A percentile compares a stretch with the other conserved stretches of the same genome.
Evolutionary conservation across 2,888 invertebrate species (phyloP).

Genomic region (Drosophila helvetica): DNA sequence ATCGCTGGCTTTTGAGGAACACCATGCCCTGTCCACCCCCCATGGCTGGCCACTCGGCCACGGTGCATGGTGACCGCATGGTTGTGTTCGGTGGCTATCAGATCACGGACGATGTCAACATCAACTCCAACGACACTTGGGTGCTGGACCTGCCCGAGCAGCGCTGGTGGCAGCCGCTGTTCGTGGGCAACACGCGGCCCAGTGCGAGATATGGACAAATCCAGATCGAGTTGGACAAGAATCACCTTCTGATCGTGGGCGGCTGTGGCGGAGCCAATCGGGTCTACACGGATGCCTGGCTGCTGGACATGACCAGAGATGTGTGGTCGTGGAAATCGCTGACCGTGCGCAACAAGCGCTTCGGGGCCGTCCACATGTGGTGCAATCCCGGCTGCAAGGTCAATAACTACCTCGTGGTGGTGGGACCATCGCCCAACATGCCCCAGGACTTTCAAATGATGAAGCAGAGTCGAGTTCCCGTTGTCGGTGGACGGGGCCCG

Average conservation of each 20-base stretch:
- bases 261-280: slow-evolving; percentile 95
- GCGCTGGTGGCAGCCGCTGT: slow-evolving; percentile 91
- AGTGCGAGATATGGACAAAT: slow-evolving; percentile 96
- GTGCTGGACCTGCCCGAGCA: slow-evolving; percentile 91
- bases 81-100: slow-evolving; percentile 91
- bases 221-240: slow-evolving; percentile 91
- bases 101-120: slow-evolving; percentile 84
- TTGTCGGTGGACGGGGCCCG: slow-evolving; percentile 67
- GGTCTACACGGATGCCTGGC: slow-evolving; percentile 95
- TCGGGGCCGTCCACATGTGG: slow-evolving; percentile 95
- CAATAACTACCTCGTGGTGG: slow-evolving; percentile 90
- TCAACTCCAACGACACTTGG: slow-evolving; percentile 93
- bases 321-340: slow-evolving; percentile 91
- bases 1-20: slow-evolving; percentile 88
- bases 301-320: slow-evolving; percentile 89
- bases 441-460: slow-evolving; percentile 83
- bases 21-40: slow-evolving; percentile 79
- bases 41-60: slow-evolving; percentile 96
- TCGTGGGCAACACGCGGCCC: slow-evolving; percentile 87
- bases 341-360: slow-evolving; percentile 90
- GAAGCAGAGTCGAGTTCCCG: slow-evolving; percentile 81
- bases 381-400: slow-evolving; percentile 94
- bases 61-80: slow-evolving; percentile 92
- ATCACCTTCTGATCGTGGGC: slow-evolving; percentile 91
- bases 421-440: slow-evolving; percentile 84